Conservation (phyloP, 2,888 invertebrate species). For the Ganaspis brasiliensis region DNA sequence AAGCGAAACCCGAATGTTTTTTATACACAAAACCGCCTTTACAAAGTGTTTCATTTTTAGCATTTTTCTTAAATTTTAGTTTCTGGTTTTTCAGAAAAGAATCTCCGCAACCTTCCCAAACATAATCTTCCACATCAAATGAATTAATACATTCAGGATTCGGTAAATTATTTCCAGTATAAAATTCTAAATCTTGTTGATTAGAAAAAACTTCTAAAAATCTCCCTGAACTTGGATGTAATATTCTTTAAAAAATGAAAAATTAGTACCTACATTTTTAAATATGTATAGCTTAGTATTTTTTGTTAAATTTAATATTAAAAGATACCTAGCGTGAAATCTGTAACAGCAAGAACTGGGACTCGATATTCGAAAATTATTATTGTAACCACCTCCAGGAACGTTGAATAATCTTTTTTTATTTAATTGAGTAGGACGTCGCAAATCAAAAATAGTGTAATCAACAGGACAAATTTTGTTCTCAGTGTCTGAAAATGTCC, state of each 20-base stretch:
- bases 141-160: slow-evolving; percentile 59
- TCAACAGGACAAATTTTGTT: slow-evolving; percentile 66
- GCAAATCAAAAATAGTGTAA: slow-evolving; percentile 81
- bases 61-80: slow-evolving; percentile 49
- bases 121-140: slow-evolving; percentile 59
- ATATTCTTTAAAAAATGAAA: slow-evolving; percentile 68
- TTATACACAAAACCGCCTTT: slow-evolving; percentile 82
- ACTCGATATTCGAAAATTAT: slow-evolving; percentile 80
- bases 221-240: slow-evolving; percentile 80
- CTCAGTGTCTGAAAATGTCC: slow-evolving; percentile 78
- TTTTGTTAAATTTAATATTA: no score
- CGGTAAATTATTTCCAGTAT: slow-evolving; percentile 82
- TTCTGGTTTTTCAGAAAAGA: slow-evolving; percentile 1
- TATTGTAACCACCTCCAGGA: slow-evolving; percentile 82
- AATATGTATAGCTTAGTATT: no score
- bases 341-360: slow-evolving; percentile 68
- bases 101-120: neutral
- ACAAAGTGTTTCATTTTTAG: slow-evolving; percentile 53
- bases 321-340: slow-evolving; percentile 76
- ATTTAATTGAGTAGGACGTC: slow-evolving; percentile 79
- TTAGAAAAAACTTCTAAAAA: slow-evolving; percentile 82
- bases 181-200: slow-evolving; percentile 83
- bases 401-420: slow-evolving; percentile 71
- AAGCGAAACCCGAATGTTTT: slow-evolving; percentile 82
- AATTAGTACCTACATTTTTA: neutral